phyloP scores from a whole-genome alignment of 2,113 vertebrate genomes.

The Ochotona princeps region DNA sequence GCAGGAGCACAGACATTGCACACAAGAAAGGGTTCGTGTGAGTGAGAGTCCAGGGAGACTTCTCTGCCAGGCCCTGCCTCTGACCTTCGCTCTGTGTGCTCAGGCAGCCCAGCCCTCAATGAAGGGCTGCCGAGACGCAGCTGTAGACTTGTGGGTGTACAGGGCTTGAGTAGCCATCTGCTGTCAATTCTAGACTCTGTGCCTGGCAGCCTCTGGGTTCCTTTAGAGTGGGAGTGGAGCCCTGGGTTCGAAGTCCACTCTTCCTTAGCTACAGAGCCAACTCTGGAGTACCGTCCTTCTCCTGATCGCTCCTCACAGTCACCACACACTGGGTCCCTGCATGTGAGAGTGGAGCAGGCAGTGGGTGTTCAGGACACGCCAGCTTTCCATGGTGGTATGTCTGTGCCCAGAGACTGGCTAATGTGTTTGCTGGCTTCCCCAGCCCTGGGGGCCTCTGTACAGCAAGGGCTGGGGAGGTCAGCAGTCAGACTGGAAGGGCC shows the following conservation, averaged over 20 bases:
- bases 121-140: background rate
- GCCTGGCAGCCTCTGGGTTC: background rate
- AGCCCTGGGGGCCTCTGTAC: background rate
- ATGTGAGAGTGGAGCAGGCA: background rate
- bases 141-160: background rate
- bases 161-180: background rate
- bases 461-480: background rate
- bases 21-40: background rate
- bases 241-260: background rate
- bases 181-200: background rate
- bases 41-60: background rate
- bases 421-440: background rate
- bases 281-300: background rate
- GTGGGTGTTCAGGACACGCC: background rate
- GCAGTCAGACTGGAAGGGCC: background rate
- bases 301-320: background rate
- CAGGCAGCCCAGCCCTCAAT: background rate
- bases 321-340: too few species aligned
- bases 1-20: background rate
- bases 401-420: background rate
- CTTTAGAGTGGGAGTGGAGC: background rate
- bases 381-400: background rate
- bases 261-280: background rate
- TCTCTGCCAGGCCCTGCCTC: background rate
- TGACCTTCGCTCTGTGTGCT: slow-evolving; percentile 57